Evolutionary conservation across 2,888 invertebrate genomes (phyloP).

Genomic region (Lasioglossum lativentre): DNA sequence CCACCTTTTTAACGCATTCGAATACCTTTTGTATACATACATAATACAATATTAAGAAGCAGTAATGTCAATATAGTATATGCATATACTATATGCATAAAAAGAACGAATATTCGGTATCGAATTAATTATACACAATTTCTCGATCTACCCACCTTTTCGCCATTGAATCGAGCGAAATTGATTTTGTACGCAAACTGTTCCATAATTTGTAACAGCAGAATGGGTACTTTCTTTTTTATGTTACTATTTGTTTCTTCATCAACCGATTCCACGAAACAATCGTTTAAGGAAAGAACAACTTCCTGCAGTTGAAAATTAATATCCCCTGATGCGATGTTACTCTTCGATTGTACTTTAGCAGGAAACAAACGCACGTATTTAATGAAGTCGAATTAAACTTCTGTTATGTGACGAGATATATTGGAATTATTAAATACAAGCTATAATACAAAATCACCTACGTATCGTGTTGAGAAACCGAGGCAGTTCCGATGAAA

Average conservation of each 20-base stretch:
- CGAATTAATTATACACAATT: neutral
- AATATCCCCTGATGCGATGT: constrained; percentile 44
- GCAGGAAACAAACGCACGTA: neutral
- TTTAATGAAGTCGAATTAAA: no score
- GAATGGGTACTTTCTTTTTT: constrained; percentile 72
- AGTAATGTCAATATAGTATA: neutral
- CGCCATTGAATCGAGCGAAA: constrained; percentile 55
- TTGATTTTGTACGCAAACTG: constrained; percentile 75
- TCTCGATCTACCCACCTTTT: constrained; percentile 31
- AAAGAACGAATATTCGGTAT: no score
- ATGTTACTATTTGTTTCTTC: constrained; percentile 71
- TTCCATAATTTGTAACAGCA: constrained; percentile 77
- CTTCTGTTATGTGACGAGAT: neutral
- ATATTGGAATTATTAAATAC: neutral
- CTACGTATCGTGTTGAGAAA: constrained; percentile 85
- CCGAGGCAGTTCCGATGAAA: constrained; percentile 81
- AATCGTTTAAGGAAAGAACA: constrained; percentile 67
- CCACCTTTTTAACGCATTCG: constrained; percentile 71
- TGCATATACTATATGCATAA: no score
- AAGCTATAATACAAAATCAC: constrained; percentile 54
- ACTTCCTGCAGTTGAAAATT: constrained; percentile 67
- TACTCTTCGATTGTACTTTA: constrained; percentile 13
- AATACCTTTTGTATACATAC: constrained; percentile 67
- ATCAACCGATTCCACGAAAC: constrained; percentile 67
- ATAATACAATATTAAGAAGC: neutral